Percentiles rank a stretch among this genome's conserved stretches.
Conservation (phyloP, 2,888 invertebrate genomes). For the Phlogophora meticulosa region DNA sequence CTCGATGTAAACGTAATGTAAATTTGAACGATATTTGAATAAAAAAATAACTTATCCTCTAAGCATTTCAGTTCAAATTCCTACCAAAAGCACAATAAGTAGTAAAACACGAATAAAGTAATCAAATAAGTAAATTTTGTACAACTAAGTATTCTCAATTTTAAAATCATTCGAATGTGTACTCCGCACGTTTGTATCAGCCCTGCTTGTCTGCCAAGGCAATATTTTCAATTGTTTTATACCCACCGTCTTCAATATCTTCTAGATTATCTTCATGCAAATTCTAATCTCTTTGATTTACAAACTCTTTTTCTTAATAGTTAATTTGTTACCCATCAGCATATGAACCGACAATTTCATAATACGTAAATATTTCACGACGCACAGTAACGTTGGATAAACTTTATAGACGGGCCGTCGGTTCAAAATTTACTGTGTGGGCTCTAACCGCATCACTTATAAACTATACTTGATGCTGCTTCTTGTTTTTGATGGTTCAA, state of each 20-base stretch:
- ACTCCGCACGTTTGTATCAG: no score
- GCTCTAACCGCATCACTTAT: slow-evolving; percentile 68
- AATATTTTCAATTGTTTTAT: no score
- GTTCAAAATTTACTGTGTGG: slow-evolving; percentile 71
- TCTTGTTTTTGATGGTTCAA: slow-evolving; percentile 68
- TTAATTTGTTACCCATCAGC: slow-evolving; percentile 36
- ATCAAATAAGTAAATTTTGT: no score
- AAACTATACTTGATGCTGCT: slow-evolving; percentile 66
- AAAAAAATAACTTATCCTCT: no score
- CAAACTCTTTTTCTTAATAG: slow-evolving; percentile 17
- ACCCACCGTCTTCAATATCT: not conserved
- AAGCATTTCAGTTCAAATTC: no score
- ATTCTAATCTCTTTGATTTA: not conserved
- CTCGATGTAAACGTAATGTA: no score
- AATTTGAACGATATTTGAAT: no score
- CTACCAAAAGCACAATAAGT: no score
- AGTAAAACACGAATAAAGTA: no score
- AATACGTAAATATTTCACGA: slow-evolving; percentile 71
- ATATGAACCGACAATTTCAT: slow-evolving; percentile 58
- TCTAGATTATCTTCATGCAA: not conserved
- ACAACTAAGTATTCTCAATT: no score
- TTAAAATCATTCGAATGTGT: no score
- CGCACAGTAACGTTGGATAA: slow-evolving; percentile 62
- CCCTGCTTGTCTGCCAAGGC: no score
- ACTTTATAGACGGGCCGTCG: slow-evolving; percentile 71